Evolutionary conservation across 2,113 vertebrate species (phyloP).

Genomic region (human): GRCh38 chr3:14616001-14616500

Average conservation of each 20-base stretch:
- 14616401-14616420: not conserved
- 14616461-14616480: not conserved
- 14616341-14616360: not conserved
- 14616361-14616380: not conserved
- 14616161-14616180: not conserved
- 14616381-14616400: not conserved
- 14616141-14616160: not conserved
- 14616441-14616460: not conserved
- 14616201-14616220: not conserved
- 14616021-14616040: not conserved
- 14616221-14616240: not conserved
- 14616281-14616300: not conserved
- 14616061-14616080: not conserved
- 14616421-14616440: not conserved
- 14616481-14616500: not conserved
- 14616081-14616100: not conserved
- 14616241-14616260: not conserved
- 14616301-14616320: not conserved
- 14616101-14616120: not conserved
- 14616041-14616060: not conserved
- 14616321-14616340: not conserved
- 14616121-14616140: not conserved
- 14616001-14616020: not conserved
- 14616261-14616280: not conserved
- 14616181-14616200: not conserved